A percentile compares a stretch with the other conserved stretches of the same genome.
Conservation (phyloP, 2,888 invertebrate species). For the Auanema freiburgensis region DNA sequence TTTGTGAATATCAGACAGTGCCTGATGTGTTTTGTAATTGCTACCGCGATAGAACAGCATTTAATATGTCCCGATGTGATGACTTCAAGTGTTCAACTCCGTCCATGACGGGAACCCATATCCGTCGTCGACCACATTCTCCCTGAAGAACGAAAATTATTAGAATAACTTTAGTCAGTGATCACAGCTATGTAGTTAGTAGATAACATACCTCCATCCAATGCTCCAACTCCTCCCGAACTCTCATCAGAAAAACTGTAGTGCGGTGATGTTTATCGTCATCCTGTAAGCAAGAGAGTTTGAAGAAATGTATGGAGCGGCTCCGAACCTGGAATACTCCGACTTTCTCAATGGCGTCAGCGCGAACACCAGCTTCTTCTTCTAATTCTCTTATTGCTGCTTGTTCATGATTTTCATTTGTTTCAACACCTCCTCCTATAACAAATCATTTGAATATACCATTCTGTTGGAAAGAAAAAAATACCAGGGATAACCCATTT, state of each 20-base stretch:
- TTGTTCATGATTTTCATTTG: constrained; percentile 81
- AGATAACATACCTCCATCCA: constrained; percentile 51
- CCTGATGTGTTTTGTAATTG: neutral
- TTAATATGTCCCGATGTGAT: constrained; percentile 33
- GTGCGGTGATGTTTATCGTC: constrained; percentile 56
- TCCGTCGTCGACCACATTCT: constrained; percentile 47
- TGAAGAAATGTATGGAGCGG: neutral
- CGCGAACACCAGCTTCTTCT: constrained; percentile 93
- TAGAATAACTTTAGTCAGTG: too few relatives aligned
- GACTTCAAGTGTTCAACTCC: constrained; percentile 45
- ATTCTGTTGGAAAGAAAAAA: neutral
- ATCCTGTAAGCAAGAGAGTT: constrained; percentile 40
- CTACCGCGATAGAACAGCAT: constrained; percentile 33
- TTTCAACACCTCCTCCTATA: constrained; percentile 88
- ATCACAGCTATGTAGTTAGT: too few relatives aligned
- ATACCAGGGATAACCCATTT: constrained; percentile 85
- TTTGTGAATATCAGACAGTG: too few relatives aligned
- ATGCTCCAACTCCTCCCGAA: constrained; percentile 45
- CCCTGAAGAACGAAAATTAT: constrained; percentile 16
- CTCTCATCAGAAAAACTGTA: constrained; percentile 51
- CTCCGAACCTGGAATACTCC: constrained; percentile 85
- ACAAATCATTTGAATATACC: neutral
- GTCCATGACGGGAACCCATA: constrained; percentile 53
- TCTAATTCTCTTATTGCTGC: constrained; percentile 90
- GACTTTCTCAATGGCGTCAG: constrained; percentile 83